Percentiles rank a stretch among this genome's conserved stretches.
Evolutionary conservation across 2,797 vertebrate genomes (phyloP).

Genomic region (Microctenopoma steveboyesi): DNA sequence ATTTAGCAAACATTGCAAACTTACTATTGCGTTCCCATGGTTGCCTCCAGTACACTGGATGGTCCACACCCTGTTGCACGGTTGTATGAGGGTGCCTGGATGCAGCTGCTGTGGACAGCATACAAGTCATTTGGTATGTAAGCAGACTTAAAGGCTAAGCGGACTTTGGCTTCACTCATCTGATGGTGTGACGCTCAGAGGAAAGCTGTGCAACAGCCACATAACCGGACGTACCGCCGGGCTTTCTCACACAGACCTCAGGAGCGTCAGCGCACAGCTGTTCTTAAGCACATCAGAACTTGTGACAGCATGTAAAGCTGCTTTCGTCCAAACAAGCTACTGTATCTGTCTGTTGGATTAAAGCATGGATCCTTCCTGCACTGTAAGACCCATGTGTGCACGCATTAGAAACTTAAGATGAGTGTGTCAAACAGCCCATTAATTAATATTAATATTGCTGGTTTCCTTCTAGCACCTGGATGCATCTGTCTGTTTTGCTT

Average conservation of each 20-base stretch:
- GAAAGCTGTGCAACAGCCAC: slow-evolving; percentile 24
- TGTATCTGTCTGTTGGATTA: background rate
- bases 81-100: background rate
- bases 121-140: slow-evolving; percentile 14
- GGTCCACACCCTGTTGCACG: background rate
- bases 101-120: background rate
- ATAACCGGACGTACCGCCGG: background rate
- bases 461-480: background rate
- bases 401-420: background rate
- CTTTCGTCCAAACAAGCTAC: background rate
- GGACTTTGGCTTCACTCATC: slow-evolving; percentile 51
- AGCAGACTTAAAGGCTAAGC: slow-evolving; percentile 52
- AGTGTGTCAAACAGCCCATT: too few relatives aligned
- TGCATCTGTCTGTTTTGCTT: background rate
- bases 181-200: slow-evolving; percentile 39
- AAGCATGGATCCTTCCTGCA: background rate
- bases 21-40: too few relatives aligned
- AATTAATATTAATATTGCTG: too few relatives aligned
- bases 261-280: slow-evolving; percentile 46
- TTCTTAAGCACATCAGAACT: slow-evolving; percentile 21
- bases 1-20: slow-evolving; percentile 13
- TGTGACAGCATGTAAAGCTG: slow-evolving; percentile 1
- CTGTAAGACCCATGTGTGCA: background rate
- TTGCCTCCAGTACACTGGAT: background rate
- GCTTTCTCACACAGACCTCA: background rate